Evolutionary conservation across 2,888 invertebrate species (phyloP), one percentile per base, ranked within the genome.

Genomic region (Agrypnus murinus): DNA sequence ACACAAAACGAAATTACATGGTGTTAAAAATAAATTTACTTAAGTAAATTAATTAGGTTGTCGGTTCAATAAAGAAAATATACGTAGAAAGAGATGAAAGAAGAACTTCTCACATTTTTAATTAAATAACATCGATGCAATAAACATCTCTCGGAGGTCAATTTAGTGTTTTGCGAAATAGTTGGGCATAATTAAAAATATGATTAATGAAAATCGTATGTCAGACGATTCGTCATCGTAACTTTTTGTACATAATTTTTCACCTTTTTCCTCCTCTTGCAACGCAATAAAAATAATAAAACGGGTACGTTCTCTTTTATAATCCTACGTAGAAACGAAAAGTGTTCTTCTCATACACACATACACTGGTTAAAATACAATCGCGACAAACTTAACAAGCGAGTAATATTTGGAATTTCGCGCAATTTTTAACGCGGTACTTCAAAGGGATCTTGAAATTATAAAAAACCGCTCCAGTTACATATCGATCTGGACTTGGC

Each of bases 361-460:
- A 38, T 67, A 68, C 68, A 72, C 62, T 46, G 65, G 72, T 72
- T 25, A 25, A 65, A 50, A 69, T 58, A 73, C 73, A 73, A 69
- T 73, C 75, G 78, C 79, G 78, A 81, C 82, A 80, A 55, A 80
- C 83, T 25, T 85, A 85, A 85, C 84, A 83, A 85, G 84, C 84
- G 83, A 81, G 80, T 83, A 85, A 85, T 86, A 85, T 86, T 86
- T 85, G 85, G 84, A 85, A 86, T 86, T 85, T 86, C 84, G 84
- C 83, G 81, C 84, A 82, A 86, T 86, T 86, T 86, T 86, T 86
- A 85, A 83, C 82, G 85, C 85, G 85, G 85, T 78, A 82, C 78
- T 81, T 84, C 84, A 86, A 86, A 85, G 76, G 74, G 73, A 77
- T 72, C 76, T 78, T 75, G 73, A 19, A 36, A 65, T 73, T 68